phyloP scores from a whole-genome alignment of 2,113 vertebrate genomes.

The Limanda limanda region DNA sequence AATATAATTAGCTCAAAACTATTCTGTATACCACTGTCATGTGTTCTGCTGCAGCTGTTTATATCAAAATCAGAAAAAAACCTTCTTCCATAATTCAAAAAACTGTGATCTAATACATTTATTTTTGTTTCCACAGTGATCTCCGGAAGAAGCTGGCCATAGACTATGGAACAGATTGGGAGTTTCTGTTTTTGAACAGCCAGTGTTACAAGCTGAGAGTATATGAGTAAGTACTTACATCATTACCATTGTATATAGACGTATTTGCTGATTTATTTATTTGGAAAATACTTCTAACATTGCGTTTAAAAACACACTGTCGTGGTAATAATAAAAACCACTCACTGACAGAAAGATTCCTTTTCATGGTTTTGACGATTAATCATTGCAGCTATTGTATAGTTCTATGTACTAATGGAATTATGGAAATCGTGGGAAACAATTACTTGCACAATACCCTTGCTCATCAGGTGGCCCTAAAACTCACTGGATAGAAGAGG shows the following conservation, averaged over 20 bases:
- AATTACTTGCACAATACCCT: constrained; percentile 22
- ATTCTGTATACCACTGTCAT: background rate
- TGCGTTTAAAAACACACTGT: background rate
- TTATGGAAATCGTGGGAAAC: constrained; percentile 21
- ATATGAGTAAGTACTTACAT: constrained; percentile 75
- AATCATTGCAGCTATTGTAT: constrained; percentile 9
- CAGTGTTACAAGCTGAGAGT: constrained; percentile 79
- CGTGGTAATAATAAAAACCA: background rate
- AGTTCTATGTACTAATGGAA: constrained; percentile 12
- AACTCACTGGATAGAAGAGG: constrained; percentile 18
- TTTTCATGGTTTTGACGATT: constrained; percentile 7
- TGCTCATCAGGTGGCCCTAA: constrained; percentile 11
- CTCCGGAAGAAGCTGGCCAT: constrained; percentile 70
- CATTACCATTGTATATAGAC: background rate
- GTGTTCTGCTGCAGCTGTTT: background rate
- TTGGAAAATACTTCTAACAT: background rate
- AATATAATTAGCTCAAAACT: background rate
- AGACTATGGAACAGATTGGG: constrained; percentile 77
- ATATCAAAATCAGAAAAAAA: background rate
- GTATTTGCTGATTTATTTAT: background rate
- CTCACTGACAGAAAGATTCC: background rate
- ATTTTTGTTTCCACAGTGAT: constrained; percentile 61
- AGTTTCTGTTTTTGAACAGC: constrained; percentile 78
- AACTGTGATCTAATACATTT: background rate
- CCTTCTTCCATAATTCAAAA: background rate